A percentile compares a stretch with the other conserved stretches of the same genome.
Conservation (phyloP, 2,797 vertebrate genomes). For the Natrix natrix region DNA sequence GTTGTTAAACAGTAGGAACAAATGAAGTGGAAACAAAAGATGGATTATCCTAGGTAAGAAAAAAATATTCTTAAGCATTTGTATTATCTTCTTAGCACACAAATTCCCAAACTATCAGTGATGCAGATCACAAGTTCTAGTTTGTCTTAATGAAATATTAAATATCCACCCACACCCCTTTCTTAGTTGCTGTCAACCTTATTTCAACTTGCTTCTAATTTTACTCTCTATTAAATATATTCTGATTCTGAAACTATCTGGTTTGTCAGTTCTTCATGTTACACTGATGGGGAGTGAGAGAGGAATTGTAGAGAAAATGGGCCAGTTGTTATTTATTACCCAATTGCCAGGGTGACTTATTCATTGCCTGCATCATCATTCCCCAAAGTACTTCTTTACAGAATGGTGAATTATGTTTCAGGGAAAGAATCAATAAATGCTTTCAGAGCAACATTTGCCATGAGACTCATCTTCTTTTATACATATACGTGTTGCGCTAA, state of each 20-base stretch:
- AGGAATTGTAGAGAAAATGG: slow-evolving; percentile 49
- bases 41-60: not conserved
- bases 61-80: not conserved
- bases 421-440: slow-evolving; percentile 61
- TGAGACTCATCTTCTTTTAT: slow-evolving; percentile 55
- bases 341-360: slow-evolving; percentile 60
- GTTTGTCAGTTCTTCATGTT: slow-evolving; percentile 38
- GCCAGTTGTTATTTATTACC: slow-evolving; percentile 62
- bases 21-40: not conserved
- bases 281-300: slow-evolving; percentile 32
- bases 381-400: slow-evolving; percentile 50
- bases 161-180: not conserved
- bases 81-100: not conserved
- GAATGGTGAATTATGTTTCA: slow-evolving; percentile 48
- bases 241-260: slow-evolving; percentile 15
- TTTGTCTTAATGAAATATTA: slow-evolving; percentile 14
- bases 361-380: slow-evolving; percentile 60
- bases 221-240: slow-evolving; percentile 21
- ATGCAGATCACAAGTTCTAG: not conserved
- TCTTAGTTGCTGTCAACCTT: slow-evolving; percentile 6
- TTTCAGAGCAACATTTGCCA: slow-evolving; percentile 58
- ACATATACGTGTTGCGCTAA: slow-evolving; percentile 42
- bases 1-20: not conserved
- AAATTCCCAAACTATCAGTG: not conserved
- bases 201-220: slow-evolving; percentile 17